Evolutionary conservation across 2,888 invertebrate genomes (phyloP), one percentile per base, ranked within the genome.

Genomic region (Colostygia pectinataria): DNA sequence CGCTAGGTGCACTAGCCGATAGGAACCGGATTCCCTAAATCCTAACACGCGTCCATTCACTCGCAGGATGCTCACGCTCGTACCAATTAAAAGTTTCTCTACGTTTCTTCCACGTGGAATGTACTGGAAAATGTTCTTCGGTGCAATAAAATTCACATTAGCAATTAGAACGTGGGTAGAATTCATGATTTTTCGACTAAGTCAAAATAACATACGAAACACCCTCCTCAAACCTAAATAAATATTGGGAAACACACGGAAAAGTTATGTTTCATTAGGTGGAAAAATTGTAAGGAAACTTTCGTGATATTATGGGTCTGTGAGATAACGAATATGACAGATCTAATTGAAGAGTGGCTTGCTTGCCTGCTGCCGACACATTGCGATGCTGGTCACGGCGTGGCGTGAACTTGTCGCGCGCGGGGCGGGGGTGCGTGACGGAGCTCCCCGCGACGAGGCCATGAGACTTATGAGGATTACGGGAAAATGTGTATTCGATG

Each of bases 401-500:
- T 63, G 66, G 69, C 74, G 79, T 75, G 83, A 84, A 80, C 80
- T 81, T 79, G 80, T 77, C 62, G 75, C 62, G 53, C 59, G 57
- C 53, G 55, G 53, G 64, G 63, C 63, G 61, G 62, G 59, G 63
- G 29, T 15, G 15, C 15, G 15, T 15, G 15, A 15, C 15, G 4
- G 20, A 20, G 20, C 20, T 20, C 73, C 69, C 70, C 71, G 72
- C 39, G 74, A 71, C 73, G 78, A 77, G 80, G 83, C 85, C 80
- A 81, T 77, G 80, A 82, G 87, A 87, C 88, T 89, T 87, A 88
- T 83, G 80, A 86, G 88, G 88, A 89, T 90, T 90, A 90, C 84
- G 82, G 77, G 83, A 84, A 90, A 89, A 89, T 89, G 89, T 85
- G 89, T 89, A 89, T 90, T 90, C 89, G 89, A 90, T 90, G 90